Conservation (phyloP, 53 echinoderm and acorn worm genomes). For the Temnopleurus reevesii region DNA sequence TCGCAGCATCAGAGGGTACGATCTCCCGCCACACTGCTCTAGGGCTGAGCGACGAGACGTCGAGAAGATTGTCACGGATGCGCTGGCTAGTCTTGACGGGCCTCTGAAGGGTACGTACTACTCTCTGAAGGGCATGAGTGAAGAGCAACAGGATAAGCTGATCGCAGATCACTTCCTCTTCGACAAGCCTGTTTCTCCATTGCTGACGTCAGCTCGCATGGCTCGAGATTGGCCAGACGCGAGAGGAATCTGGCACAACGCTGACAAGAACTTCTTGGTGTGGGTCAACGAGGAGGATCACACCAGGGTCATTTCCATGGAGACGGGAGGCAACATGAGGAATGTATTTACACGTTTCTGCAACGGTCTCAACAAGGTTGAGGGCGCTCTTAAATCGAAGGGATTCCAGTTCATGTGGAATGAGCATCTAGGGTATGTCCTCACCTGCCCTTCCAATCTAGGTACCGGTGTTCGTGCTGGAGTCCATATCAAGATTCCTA, state of each 20-base stretch:
- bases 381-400: conserved; percentile 71
- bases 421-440: conserved; percentile 87
- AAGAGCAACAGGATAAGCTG: conserved; percentile 85
- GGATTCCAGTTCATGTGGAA: conserved; percentile 97
- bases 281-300: conserved; percentile 98
- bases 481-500: conserved; percentile 89
- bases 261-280: conserved; percentile 86
- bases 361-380: conserved; percentile 84
- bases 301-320: conserved; percentile 95
- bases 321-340: conserved; percentile 91
- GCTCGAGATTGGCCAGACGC: conserved; percentile 98
- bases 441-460: conserved; percentile 96
- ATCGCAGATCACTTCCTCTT: conserved; percentile 97
- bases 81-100: conserved; percentile 73
- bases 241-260: conserved; percentile 94
- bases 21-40: conserved; percentile 75
- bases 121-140: conserved; percentile 93
- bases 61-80: conserved; percentile 72
- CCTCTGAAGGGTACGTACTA: conserved; percentile 87
- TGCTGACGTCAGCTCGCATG: conserved; percentile 83
- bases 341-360: conserved; percentile 89
- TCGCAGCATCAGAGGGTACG: conserved; percentile 80
- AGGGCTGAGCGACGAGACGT: conserved; percentile 78
- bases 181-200: conserved; percentile 96
- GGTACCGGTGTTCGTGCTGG: conserved; percentile 96